Base-by-base conservation (phyloP, 2,888 invertebrate genomes). In the Galerucella nymphaeae region DNA sequence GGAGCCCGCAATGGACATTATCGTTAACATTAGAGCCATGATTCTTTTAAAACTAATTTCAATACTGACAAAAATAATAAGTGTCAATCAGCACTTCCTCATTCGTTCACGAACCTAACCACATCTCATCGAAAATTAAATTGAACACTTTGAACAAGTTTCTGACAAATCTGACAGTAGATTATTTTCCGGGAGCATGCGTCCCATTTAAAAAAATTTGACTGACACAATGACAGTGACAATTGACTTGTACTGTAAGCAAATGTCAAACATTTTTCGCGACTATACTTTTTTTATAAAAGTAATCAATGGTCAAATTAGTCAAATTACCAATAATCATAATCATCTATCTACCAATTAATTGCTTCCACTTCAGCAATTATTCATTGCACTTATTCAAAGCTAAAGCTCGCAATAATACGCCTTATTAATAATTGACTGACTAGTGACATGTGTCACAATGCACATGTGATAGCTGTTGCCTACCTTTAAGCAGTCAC, bases 1-100 rank as follows among this genome's bases (percentile, higher is more conserved):
- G 63, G 93, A 93, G 83, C 91, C 88, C 73, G 91, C 89, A 65
- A 93, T 89, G 76, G 91, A 91, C 85, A 80, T 58, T n/a, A 70
- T 65, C n/a, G 76, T 72, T 67, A 78, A 59, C 70, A 81, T 72
- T 57, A 74, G 65, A 70, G 79, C 78, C 80, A 81, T 81, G 63
- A n/a, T 14, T 70, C 30, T 63, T 53, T 38, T 59, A 42, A 57
- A 58, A n/a, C n/a, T 18, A 18, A 41, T n/a, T 13, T 6, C 42
- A 16, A 59, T 38, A 14, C 58, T 42, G 38, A 8, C 9, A 16
- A n/a, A 23, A 30, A 41, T 38, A 55, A 58, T 41, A 53, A 69
- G 18, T 13, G 8, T 53, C 55, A 20, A 69, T 23, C 23, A 23
- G 55, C 55, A 55, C 62, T 69, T 45, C 16, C 30, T 4, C 5